These are phyloP conservation scores for Pammene aurita DNA, from an alignment of 2,888 invertebrate species.

Conservation along the genomic window DNA sequence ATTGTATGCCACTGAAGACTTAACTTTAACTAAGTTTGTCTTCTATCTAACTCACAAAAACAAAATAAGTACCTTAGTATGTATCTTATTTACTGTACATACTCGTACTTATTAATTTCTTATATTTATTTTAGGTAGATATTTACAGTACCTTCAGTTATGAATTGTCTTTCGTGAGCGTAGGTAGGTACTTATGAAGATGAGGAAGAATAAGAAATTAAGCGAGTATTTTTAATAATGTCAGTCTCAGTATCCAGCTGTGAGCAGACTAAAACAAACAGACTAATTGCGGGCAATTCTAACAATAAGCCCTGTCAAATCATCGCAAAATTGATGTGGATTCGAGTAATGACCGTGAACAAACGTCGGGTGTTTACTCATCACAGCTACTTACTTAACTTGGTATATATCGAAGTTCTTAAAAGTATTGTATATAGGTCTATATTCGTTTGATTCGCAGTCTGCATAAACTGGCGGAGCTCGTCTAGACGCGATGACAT, in stretches of 20 bases:
- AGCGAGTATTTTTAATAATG: not conserved
- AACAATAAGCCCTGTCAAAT: slow-evolving; percentile 44
- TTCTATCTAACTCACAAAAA: no score
- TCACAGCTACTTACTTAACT: not conserved
- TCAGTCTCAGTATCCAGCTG: slow-evolving; percentile 3
- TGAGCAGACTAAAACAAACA: slow-evolving; percentile 8
- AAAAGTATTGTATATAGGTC: not conserved
- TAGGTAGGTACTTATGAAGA: not conserved
- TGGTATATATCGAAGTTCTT: not conserved
- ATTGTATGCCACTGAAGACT: no score
- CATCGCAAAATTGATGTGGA: slow-evolving; percentile 46
- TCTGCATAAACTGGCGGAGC: not conserved
- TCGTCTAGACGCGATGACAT: slow-evolving; percentile 52
- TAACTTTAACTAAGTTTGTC: no score
- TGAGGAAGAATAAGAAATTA: not conserved
- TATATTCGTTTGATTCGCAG: slow-evolving; percentile 1
- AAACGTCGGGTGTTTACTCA: slow-evolving; percentile 30
- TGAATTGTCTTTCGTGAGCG: not conserved
- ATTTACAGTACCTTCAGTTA: no score
- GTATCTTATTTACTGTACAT: no score
- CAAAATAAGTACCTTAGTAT: no score
- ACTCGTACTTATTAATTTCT: no score
- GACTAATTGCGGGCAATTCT: slow-evolving; percentile 25
- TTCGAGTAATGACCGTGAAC: slow-evolving; percentile 30
- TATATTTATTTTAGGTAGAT: no score